Evolutionary conservation across 2,113 vertebrate genomes (phyloP), one percentile per base, ranked within the genome.

Genomic region (Festucalex cinctus): DNA sequence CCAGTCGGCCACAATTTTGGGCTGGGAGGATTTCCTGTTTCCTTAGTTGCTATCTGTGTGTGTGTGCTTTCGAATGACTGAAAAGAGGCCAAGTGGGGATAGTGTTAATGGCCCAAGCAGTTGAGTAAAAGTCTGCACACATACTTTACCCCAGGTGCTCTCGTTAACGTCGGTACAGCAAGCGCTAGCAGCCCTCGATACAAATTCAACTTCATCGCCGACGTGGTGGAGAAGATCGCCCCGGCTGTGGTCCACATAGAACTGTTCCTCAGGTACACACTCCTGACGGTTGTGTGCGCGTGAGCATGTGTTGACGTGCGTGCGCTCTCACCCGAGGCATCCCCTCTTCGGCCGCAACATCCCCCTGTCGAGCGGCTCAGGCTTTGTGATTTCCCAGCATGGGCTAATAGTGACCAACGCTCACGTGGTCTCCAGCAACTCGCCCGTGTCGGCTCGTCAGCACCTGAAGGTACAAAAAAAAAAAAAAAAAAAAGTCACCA

Each of bases 161-260:
- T 8, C 26, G 26, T 5, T 32, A 28, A 26, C 9, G 12, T 24
- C 20, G 12, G 20, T 6, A 7, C 93, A 76, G 88, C 91, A 88
- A 89, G 94, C 76, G 90, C 85, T 77, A 90, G 75, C 91, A 98
- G 96, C 77, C 94, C 95, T 0, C 91, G 96, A 68, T 95, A 93
- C 89, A 97, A 95, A 88, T 98, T 97, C 90, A 98, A 98, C 93
- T 98, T 98, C 91, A 98, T 98, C 5, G 96, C 96, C 0, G 96
- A 98, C 49, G 96, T 98, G 75, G 96, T 98, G 84, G 95, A 98
- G 89, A 97, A 96, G 87, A 98, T 96, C 5, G 94, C 95, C 0
- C 96, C 96, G 0, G 95, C 96, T 9, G 96, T 98, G 81, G 96
- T 97, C n/a, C 96, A 98, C 84, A 95, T 98, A 16, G 96, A 98